These are phyloP conservation scores for Chironomus tepperi DNA, from an alignment of 1,140 invertebrate genomes.

Conservation along the genomic window DNA sequence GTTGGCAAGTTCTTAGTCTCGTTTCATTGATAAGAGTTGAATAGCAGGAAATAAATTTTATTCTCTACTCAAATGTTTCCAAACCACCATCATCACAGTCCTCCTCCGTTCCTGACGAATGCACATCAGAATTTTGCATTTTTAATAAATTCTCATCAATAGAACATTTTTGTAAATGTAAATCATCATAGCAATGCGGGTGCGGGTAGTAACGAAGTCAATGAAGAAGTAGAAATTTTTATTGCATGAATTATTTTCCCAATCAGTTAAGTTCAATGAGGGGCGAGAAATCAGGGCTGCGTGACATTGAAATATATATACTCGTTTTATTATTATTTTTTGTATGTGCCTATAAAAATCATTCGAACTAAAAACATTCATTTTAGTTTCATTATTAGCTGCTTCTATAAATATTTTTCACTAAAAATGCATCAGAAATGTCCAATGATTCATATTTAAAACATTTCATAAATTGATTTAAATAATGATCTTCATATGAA, in stretches of 20 bases:
- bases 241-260: constrained; percentile 6
- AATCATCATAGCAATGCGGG: not conserved
- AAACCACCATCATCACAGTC: not conserved
- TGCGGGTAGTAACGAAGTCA: not conserved
- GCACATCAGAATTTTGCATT: not conserved
- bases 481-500: no score
- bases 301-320: not conserved
- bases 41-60: no score
- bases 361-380: no score
- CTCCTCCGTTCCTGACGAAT: not conserved
- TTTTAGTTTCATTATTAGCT: no score
- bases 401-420: no score
- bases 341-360: no score
- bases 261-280: constrained; percentile 8
- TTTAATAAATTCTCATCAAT: not conserved
- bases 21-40: no score
- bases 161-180: not conserved
- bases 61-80: not conserved
- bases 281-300: constrained; percentile 10
- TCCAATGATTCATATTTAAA: no score
- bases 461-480: no score
- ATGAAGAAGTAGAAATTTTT: not conserved
- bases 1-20: no score
- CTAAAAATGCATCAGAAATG: no score
- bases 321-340: no score